phyloP scores from a whole-genome alignment of 2,113 vertebrate genomes.

The Pantherophis guttatus region DNA sequence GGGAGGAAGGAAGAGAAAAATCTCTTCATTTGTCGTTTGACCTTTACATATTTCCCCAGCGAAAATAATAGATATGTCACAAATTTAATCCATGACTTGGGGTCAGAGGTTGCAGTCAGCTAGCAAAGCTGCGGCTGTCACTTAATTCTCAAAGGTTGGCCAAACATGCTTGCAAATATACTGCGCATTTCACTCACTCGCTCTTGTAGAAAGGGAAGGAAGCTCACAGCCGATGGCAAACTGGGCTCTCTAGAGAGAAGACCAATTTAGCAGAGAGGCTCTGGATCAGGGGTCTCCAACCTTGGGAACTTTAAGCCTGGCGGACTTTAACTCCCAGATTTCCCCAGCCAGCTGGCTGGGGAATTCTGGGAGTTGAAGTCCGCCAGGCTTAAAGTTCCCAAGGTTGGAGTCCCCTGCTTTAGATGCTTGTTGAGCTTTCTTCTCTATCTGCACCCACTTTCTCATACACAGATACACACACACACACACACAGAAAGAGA shows the following conservation, averaged over 20 bases:
- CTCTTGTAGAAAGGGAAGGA: not conserved
- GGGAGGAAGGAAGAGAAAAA: constrained; percentile 1
- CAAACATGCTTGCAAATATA: constrained; percentile 19
- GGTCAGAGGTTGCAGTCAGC: constrained; percentile 16
- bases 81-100: constrained; percentile 38
- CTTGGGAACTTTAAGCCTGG: no score
- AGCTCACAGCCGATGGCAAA: not conserved
- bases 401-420: not conserved
- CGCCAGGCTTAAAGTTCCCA: no score
- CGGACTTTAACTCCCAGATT: no score
- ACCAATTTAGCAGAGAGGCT: not conserved
- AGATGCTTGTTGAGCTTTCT: not conserved
- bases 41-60: constrained; percentile 47
- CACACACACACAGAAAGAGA: no score
- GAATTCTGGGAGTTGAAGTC: no score
- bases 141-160: constrained; percentile 14
- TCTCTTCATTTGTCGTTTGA: constrained; percentile 35
- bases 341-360: no score
- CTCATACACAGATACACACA: not conserved
- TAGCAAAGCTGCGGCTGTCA: constrained; percentile 24
- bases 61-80: constrained; percentile 39
- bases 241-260: not conserved
- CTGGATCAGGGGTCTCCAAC: not conserved
- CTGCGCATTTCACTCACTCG: not conserved
- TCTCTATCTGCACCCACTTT: not conserved